Percentiles rank a stretch among this genome's conserved stretches.
Conservation (phyloP, 2,888 invertebrate species). For the Lycia hirtaria region DNA sequence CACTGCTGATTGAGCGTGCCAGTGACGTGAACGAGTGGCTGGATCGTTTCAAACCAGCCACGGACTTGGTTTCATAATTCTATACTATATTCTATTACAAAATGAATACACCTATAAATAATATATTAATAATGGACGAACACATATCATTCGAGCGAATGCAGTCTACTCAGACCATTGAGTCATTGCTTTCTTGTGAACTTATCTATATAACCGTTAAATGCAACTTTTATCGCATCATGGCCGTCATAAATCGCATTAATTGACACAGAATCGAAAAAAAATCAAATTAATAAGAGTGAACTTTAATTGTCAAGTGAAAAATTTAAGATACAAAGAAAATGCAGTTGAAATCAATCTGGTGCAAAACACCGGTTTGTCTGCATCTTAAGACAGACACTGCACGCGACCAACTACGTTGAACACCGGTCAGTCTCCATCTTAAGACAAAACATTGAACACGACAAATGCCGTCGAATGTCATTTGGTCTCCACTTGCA, state of each 20-base stretch:
- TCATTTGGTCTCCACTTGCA: no score
- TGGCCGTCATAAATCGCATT: neutral
- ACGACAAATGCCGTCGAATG: no score
- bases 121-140: slow-evolving; percentile 81
- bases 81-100: slow-evolving; percentile 41
- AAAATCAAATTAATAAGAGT: neutral
- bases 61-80: slow-evolving; percentile 17
- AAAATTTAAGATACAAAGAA: no score
- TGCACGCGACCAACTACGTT: no score
- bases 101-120: slow-evolving; percentile 74
- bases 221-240: slow-evolving; percentile 68
- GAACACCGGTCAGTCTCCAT: no score
- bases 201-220: slow-evolving; percentile 55
- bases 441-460: no score
- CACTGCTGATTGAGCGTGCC: slow-evolving; percentile 21
- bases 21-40: slow-evolving; percentile 19
- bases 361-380: no score
- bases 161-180: slow-evolving; percentile 79
- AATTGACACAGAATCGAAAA: neutral
- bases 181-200: slow-evolving; percentile 77
- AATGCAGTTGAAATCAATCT: no score
- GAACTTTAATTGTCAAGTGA: no score
- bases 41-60: slow-evolving; percentile 31
- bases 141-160: slow-evolving; percentile 83
- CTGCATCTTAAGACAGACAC: no score